Conservation (phyloP, 92 coral and sea anemone species). For the Anthopleura xanthogrammica region DNA sequence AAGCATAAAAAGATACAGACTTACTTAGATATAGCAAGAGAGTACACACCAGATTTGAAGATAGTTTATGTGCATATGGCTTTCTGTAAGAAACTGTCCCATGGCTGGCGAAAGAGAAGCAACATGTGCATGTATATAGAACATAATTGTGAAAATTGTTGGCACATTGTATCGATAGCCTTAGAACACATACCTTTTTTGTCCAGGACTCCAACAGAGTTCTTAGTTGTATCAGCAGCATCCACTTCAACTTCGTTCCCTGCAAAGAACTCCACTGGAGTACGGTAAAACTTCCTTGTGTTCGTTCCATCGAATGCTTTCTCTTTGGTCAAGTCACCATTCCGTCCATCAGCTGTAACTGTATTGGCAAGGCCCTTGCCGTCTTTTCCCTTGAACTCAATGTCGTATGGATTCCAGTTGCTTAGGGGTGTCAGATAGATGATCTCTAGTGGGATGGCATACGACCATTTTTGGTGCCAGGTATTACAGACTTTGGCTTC, state of each 20-base stretch:
- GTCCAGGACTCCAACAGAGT: constrained; percentile 62
- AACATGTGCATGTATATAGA: not conserved
- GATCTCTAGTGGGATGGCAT: constrained; percentile 91
- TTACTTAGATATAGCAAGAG: too few species aligned
- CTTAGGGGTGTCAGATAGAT: constrained; percentile 85
- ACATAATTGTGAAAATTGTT: not conserved
- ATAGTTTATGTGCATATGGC: too few species aligned
- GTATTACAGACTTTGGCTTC: constrained; percentile 30
- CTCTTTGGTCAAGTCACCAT: constrained; percentile 37
- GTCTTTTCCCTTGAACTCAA: constrained; percentile 75
- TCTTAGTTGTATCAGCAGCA: constrained; percentile 65
- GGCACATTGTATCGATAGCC: too few species aligned
- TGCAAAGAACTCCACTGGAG: constrained; percentile 52
- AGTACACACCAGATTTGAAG: too few species aligned
- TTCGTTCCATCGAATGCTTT: constrained; percentile 65
- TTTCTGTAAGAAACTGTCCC: too few species aligned
- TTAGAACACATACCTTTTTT: constrained; percentile 20
- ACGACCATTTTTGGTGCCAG: constrained; percentile 70
- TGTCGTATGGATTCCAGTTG: constrained; percentile 83
- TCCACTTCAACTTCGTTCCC: constrained; percentile 53
- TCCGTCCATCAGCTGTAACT: constrained; percentile 60
- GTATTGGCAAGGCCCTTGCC: constrained; percentile 49
- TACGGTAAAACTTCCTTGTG: constrained; percentile 52
- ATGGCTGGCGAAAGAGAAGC: too few species aligned
- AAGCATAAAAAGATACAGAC: too few species aligned